Evolutionary conservation across 2,113 vertebrate genomes (phyloP).

Genomic region (Alexandromys fortis): DNA sequence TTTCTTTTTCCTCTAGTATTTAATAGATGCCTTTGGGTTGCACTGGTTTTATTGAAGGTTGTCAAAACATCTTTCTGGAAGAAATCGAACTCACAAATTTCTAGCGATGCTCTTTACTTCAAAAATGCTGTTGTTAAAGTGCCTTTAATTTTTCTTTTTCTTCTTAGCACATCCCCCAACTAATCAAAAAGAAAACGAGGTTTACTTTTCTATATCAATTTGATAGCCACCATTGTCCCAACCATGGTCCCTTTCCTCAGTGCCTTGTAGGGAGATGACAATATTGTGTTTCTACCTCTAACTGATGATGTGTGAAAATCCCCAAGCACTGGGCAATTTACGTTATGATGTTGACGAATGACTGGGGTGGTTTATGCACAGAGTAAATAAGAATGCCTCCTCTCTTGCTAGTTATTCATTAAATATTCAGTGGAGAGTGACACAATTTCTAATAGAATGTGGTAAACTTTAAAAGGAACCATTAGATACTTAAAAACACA

Average conservation of each 20-base stretch:
- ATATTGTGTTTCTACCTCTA: not conserved
- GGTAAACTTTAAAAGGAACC: not conserved
- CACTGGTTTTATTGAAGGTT: conserved; percentile 16
- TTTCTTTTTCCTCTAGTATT: not conserved
- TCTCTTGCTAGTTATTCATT: not conserved
- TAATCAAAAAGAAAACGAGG: not conserved
- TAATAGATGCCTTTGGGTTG: not conserved
- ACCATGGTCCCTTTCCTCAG: rapidly evolving
- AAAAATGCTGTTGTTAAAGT: not conserved
- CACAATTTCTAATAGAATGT: not conserved
- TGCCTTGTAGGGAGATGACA: not conserved
- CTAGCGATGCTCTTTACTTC: not conserved
- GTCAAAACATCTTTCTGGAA: not conserved
- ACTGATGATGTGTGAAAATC: not conserved
- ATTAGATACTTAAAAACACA: not conserved
- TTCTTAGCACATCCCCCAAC: not conserved
- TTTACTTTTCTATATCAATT: not conserved
- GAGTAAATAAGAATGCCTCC: not conserved
- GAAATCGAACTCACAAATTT: not conserved
- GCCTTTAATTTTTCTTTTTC: not conserved
- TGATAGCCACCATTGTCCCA: not conserved
- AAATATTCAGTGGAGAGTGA: not conserved
- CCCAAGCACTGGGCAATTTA: not conserved
- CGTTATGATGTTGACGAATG: not conserved
- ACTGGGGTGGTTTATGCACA: not conserved